These are phyloP conservation scores for Nerophis lumbriciformis DNA, from an alignment of 2,113 vertebrate species.

Conservation along the genomic window DNA sequence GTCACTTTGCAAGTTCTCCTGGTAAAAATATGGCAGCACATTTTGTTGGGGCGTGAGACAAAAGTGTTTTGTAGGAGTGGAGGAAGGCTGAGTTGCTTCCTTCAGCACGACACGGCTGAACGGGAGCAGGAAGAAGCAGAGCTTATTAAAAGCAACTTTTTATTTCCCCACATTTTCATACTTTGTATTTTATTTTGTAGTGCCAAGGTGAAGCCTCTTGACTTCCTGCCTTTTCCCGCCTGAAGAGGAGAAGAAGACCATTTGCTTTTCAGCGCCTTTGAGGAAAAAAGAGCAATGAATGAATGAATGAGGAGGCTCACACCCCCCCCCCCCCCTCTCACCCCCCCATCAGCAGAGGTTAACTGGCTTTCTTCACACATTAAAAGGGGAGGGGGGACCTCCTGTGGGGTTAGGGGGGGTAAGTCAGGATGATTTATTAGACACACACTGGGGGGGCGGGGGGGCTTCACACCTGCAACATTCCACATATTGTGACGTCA, in stretches of 20 bases:
- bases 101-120: no score
- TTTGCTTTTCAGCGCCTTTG: conserved; percentile 52
- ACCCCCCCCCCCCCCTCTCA: conserved; percentile 49
- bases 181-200: no score
- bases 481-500: no score
- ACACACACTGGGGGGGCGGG: conserved; percentile 39
- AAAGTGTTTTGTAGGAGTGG: not conserved
- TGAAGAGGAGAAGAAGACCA: conserved; percentile 47
- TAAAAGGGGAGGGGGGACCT: conserved; percentile 66
- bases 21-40: no score
- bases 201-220: conserved; percentile 59
- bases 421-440: conserved; percentile 73
- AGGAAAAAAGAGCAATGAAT: conserved; percentile 70
- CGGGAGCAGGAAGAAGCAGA: no score
- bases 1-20: no score
- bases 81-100: no score
- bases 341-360: conserved; percentile 70
- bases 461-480: not conserved
- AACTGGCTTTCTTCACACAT: conserved; percentile 71
- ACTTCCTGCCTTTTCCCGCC: conserved; percentile 52
- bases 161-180: no score
- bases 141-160: no score
- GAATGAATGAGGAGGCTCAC: conserved; percentile 54
- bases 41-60: no score
- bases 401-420: conserved; percentile 64